Conservation (phyloP, 2,888 invertebrate genomes). For the Eupithecia abbreviata region DNA sequence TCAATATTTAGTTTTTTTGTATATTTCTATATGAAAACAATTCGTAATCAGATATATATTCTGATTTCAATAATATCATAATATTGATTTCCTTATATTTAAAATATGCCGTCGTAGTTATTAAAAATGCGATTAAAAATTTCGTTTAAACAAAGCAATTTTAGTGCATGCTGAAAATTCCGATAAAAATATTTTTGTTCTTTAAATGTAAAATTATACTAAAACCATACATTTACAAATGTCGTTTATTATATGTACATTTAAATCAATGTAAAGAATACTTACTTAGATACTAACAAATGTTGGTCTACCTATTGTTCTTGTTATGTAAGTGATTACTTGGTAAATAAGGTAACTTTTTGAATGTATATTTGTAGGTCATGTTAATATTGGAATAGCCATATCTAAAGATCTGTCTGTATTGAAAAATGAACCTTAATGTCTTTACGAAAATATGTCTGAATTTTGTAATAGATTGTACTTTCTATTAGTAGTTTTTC, state of each 20-base stretch:
- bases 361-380: conserved; percentile 44
- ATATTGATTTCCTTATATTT: too few species aligned
- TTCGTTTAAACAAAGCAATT: too few species aligned
- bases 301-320: neutral
- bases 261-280: neutral
- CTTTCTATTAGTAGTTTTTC: neutral
- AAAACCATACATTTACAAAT: neutral
- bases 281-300: neutral
- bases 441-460: neutral
- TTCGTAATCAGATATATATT: neutral
- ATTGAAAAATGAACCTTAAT: neutral
- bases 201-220: too few species aligned
- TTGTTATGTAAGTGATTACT: conserved; percentile 23
- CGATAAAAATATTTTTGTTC: too few species aligned
- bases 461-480: neutral
- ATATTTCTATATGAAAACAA: neutral
- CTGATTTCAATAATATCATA: neutral
- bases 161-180: too few species aligned
- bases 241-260: neutral
- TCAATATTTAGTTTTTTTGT: neutral
- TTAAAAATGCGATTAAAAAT: too few species aligned
- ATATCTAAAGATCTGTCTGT: conserved; percentile 31
- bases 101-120: too few species aligned
- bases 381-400: conserved; percentile 25
- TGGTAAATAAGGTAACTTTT: conserved; percentile 44